Evolutionary conservation across 2,888 invertebrate genomes (phyloP), one percentile per base, ranked within the genome.

Genomic region (Phortica magna): DNA sequence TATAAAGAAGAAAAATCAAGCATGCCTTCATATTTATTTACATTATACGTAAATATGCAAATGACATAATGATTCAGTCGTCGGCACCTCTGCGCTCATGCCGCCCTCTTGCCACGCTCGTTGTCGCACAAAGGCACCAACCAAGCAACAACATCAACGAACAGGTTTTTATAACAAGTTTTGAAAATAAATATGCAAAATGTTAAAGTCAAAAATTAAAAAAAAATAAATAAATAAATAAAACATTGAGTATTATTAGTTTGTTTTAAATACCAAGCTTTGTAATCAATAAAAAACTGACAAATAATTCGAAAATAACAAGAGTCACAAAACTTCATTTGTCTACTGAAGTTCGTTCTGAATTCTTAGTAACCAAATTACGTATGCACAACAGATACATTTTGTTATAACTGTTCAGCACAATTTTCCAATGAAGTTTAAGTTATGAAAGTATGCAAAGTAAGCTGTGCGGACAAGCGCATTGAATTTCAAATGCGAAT

Each of bases 1-100:
- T 48, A 48, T 6, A 48, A 48, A 48, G 9, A 48, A 48, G 9
- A 48, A 6, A 12, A 48, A 48, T 48, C 7, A 5, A 48, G 48
- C 48, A 48, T 48, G 48, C 10, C 17, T 73, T 14, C 48, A 64
- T 64, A 48, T 61, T 43, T 73, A 43, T 59, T 67, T 31, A 31
- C 31, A 31, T 31, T 53, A 55, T 70, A 39, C 64, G 41, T 64
- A 31, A 76, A 70, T 59, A 78, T 73, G 61, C 70, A 81, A 82
- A 78, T 83, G 75, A 79, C 48, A 75, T 80, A 80, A 82, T 82
- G 80, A 83, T 70, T 81, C 80, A 81, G 74, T 65, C 41, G 48
- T 41, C 9, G 39, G 57, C 73, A 72, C 67, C 61, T 17, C 61
- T 22, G 5, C 17, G 41, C 79, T 79, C 76, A 83, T 79, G 55